phyloP scores from a whole-genome alignment of 2,888 invertebrate species.

The Hedychridium roseum region DNA sequence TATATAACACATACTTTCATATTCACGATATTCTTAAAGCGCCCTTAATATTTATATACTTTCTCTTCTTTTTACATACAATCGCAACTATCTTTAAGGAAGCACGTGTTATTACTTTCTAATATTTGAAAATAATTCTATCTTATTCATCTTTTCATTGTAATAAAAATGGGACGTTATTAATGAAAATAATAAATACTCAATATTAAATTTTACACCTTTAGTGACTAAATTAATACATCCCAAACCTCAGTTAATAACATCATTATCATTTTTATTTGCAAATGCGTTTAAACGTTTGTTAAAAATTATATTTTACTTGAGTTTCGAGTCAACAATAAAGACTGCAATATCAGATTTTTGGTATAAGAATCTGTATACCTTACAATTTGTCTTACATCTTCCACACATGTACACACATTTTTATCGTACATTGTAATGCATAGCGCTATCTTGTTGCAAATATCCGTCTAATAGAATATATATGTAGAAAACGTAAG shows the following conservation, averaged over 20 bases:
- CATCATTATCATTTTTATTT: no score
- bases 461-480: slow-evolving; percentile 9
- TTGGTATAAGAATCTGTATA: no score
- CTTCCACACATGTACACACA: slow-evolving; percentile 20
- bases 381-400: no score
- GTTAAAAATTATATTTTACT: no score
- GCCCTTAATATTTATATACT: slow-evolving; percentile 14
- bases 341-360: no score
- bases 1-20: no score
- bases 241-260: no score
- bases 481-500: slow-evolving; percentile 31
- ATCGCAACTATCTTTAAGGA: slow-evolving; percentile 43
- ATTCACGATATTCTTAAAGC: no score
- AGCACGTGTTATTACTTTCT: slow-evolving; percentile 48
- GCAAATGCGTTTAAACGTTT: no score
- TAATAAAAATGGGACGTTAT: slow-evolving; percentile 21
- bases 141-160: slow-evolving; percentile 3
- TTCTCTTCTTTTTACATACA: slow-evolving; percentile 16
- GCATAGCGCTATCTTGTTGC: slow-evolving; percentile 34
- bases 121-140: slow-evolving; percentile 24
- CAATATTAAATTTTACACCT: slow-evolving; percentile 17
- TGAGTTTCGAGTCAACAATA: no score
- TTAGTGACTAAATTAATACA: no score
- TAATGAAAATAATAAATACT: slow-evolving; percentile 22
- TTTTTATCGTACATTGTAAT: slow-evolving; percentile 35